Evolutionary conservation across 2,113 vertebrate genomes (phyloP).

Genomic region (Aix galericulata): DNA sequence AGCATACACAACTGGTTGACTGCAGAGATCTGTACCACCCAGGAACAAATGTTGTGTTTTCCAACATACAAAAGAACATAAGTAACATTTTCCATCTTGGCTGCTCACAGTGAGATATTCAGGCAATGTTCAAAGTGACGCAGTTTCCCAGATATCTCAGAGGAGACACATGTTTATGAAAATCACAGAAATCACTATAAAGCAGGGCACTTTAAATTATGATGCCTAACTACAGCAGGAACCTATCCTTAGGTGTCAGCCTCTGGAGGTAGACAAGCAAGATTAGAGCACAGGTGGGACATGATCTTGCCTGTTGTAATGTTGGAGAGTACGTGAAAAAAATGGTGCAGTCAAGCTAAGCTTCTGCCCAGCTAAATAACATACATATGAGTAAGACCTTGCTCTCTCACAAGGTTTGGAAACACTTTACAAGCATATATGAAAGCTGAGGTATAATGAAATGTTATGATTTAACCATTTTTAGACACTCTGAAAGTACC

Average conservation of each 20-base stretch:
- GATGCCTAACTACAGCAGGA: not conserved
- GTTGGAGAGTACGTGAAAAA: not conserved
- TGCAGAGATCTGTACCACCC: not conserved
- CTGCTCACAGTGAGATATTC: not conserved
- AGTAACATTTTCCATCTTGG: constrained; percentile 29
- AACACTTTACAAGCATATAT: not conserved
- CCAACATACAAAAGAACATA: not conserved
- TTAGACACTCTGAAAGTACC: not conserved
- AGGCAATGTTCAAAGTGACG: not conserved
- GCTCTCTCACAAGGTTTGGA: not conserved
- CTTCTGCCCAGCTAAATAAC: not conserved
- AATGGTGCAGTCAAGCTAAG: not conserved
- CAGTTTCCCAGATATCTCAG: not conserved
- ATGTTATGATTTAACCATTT: not conserved
- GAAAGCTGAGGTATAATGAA: not conserved
- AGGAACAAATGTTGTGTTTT: not conserved
- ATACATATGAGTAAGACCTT: not conserved
- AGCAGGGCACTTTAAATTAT: not conserved
- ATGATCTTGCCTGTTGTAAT: not conserved
- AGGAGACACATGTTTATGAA: not conserved
- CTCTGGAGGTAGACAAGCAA: not conserved
- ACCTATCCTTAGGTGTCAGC: accelerated
- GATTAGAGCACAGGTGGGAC: not conserved
- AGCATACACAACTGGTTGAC: not conserved
- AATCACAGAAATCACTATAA: not conserved